Percentiles rank a stretch among this genome's conserved stretches.
Evolutionary conservation across 2,888 invertebrate genomes (phyloP).

Genomic region (Leptopilina myrica): DNA sequence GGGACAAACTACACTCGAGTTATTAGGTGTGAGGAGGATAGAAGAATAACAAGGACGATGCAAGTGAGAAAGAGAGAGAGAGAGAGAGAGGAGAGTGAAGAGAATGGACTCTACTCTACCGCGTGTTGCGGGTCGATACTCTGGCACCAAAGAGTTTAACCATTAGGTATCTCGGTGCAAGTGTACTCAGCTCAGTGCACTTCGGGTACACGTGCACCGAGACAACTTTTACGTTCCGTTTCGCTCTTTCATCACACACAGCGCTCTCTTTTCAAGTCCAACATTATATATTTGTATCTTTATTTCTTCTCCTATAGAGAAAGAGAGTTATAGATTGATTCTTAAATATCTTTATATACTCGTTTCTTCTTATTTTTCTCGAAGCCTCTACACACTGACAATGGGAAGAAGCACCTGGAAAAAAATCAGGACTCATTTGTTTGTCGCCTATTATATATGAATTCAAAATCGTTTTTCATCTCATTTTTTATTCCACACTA

Average conservation of each 20-base stretch:
- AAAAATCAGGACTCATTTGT: too few species aligned
- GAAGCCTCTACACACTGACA: too few species aligned
- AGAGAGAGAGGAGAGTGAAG: slow-evolving; percentile 22
- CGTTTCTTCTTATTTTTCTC: too few species aligned
- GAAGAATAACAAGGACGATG: slow-evolving; percentile 52
- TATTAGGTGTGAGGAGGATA: slow-evolving; percentile 57
- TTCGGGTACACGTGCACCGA: slow-evolving; percentile 36
- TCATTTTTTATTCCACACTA: too few species aligned
- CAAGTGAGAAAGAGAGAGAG: slow-evolving; percentile 37
- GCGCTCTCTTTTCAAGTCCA: background rate
- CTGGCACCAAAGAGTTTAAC: slow-evolving; percentile 59
- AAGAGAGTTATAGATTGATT: too few species aligned
- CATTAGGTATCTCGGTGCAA: slow-evolving; percentile 12
- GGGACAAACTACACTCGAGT: slow-evolving; percentile 41
- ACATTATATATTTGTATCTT: too few species aligned
- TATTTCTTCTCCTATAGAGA: too few species aligned
- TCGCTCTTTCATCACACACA: background rate
- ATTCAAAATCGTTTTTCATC: too few species aligned
- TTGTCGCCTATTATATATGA: too few species aligned
- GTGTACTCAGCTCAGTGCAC: slow-evolving; percentile 60
- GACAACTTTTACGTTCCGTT: background rate
- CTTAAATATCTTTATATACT: too few species aligned
- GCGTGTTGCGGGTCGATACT: slow-evolving; percentile 70
- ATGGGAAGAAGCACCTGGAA: too few species aligned
- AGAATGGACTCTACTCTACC: slow-evolving; percentile 30